Evolutionary conservation across 2,797 vertebrate species (phyloP).

Genomic region (Amphiprion clarkii): DNA sequence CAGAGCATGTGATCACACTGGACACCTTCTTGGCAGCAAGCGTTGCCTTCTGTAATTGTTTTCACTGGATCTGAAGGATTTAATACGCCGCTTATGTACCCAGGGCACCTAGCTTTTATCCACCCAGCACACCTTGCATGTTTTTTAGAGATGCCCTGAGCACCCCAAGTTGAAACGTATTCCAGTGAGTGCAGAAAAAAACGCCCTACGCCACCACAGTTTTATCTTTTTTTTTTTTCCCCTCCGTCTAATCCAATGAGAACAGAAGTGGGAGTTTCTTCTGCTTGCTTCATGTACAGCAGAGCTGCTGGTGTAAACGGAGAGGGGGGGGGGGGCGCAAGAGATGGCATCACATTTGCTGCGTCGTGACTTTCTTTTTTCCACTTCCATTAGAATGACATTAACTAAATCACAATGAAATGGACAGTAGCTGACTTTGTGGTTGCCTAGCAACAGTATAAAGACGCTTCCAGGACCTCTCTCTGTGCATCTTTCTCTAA

Average conservation of each 20-base stretch:
- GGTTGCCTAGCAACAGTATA: slow-evolving; percentile 62
- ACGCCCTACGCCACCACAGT: background rate
- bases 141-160: slow-evolving; percentile 42
- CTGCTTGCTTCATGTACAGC: background rate
- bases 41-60: slow-evolving; percentile 41
- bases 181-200: slow-evolving; percentile 4
- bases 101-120: slow-evolving; percentile 42
- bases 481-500: slow-evolving; percentile 27
- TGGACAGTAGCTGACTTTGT: slow-evolving; percentile 47
- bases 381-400: slow-evolving; percentile 35
- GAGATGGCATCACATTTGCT: slow-evolving; percentile 23
- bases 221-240: slow-evolving; percentile 15
- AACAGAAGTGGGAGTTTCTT: slow-evolving; percentile 2
- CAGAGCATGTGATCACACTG: slow-evolving; percentile 4
- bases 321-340: background rate
- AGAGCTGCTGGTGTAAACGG: slow-evolving; percentile 14
- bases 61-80: slow-evolving; percentile 33
- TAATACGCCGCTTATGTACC: slow-evolving; percentile 33
- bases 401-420: slow-evolving; percentile 43
- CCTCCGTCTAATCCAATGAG: slow-evolving; percentile 38
- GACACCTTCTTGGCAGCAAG: slow-evolving; percentile 22
- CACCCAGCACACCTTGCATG: slow-evolving; percentile 43
- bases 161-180: slow-evolving; percentile 33
- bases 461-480: slow-evolving; percentile 34
- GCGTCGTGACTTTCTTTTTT: slow-evolving; percentile 31